These are phyloP conservation scores for Drosophila prosaltans DNA, from an alignment of 1,140 invertebrate genomes.

Conservation along the genomic window DNA sequence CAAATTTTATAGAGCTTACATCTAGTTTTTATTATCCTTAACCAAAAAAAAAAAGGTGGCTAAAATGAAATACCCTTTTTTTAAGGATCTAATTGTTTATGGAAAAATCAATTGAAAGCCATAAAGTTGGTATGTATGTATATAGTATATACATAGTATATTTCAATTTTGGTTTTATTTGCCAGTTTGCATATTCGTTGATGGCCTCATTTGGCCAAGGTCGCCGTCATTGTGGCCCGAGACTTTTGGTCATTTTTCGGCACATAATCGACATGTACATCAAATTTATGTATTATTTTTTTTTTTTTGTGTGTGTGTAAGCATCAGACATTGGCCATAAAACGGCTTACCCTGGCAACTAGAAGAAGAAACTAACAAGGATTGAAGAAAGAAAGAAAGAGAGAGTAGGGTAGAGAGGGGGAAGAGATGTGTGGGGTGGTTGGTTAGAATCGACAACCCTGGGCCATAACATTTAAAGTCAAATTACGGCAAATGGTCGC, in stretches of 20 bases:
- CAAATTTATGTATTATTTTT: constrained; percentile 70
- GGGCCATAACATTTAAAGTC: constrained; percentile 80
- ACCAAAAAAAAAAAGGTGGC: too few relatives aligned
- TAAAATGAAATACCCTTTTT: too few relatives aligned
- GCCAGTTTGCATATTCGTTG: constrained; percentile 35
- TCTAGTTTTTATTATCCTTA: too few relatives aligned
- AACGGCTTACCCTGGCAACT: constrained; percentile 55
- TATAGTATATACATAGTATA: neutral
- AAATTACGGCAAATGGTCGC: constrained; percentile 82
- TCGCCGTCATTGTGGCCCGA: constrained; percentile 8
- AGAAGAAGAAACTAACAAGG: constrained; percentile 53
- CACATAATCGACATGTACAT: constrained; percentile 78
- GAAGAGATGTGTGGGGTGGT: neutral
- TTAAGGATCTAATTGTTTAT: neutral
- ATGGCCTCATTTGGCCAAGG: constrained; percentile 61
- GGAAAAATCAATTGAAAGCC: neutral
- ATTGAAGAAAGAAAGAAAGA: neutral
- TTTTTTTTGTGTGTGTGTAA: constrained; percentile 31
- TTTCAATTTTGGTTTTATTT: constrained; percentile 3
- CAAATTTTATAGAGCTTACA: too few relatives aligned
- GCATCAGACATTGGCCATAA: constrained; percentile 71
- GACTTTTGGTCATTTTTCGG: constrained; percentile 43
- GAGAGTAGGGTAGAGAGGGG: neutral
- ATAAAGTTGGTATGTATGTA: neutral
- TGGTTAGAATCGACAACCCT: constrained; percentile 43